Base-by-base conservation (phyloP, 2,113 vertebrate species). In the Furnarius figulus region DNA sequence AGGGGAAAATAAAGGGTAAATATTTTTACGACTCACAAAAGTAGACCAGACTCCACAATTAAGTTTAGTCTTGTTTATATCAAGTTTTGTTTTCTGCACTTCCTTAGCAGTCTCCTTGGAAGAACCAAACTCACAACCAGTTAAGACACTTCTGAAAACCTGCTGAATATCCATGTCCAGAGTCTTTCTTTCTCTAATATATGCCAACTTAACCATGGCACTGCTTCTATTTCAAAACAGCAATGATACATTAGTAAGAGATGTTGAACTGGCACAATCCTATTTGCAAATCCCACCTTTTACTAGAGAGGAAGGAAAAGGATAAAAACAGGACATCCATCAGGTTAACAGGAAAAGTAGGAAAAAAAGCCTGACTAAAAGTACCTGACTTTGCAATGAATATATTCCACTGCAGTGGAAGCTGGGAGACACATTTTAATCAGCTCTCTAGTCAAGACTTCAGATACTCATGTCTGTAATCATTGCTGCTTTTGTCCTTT, bases 281-380 rank as follows among this genome's bases (percentile, higher is more conserved):
- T 67, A 67, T 80, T 95, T 86, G 65, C 72, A 91, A 75, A 73
- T 80, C 82, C 37, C 70, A 95, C 56, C 84, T 87, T 95, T 89
- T 72, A 68, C 90, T 80, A 55, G 59, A 94, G 63, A 92, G 95
- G 83, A 95, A 96, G 86, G 89, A 87, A 92, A 83, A 83, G 37
- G 67, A 92, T 94, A 44, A 91, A 96, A 95, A 91, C 93, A 96
- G 81, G 89, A 93, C 95, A 95, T 80, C 74, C 61, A 90, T 33
- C 62, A 77, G 65, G 55, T 80, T 96, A 85, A 76, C 68, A 94
- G 68, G 63, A 93, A 91, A 93, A 87, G 68, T 12, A 92, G 68
- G 55, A 52, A 74, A 93, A 87, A 75, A 84, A 49, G 47, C 20
- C 80, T 84, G 27, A 92, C 65, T 87, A 80, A 33, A 91, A 89